These are phyloP conservation scores for Proisotoma minuta DNA, from an alignment of 2,888 invertebrate genomes.

Conservation along the genomic window DNA sequence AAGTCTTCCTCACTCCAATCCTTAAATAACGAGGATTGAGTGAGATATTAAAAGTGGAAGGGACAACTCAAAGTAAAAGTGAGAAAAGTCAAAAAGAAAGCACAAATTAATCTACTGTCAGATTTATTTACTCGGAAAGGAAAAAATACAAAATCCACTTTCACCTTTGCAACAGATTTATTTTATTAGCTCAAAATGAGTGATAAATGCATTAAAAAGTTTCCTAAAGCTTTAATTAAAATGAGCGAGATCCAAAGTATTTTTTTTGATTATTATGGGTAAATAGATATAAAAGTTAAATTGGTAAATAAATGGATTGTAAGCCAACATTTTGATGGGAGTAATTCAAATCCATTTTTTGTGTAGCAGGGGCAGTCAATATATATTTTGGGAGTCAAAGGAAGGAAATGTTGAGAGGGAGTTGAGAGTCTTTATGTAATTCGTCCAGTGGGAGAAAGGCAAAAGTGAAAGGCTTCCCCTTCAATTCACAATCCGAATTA, in stretches of 20 bases:
- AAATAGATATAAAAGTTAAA: too few relatives aligned
- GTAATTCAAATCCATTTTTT: background rate
- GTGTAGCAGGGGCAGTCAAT: background rate
- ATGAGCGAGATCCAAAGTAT: too few relatives aligned
- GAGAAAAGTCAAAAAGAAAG: background rate
- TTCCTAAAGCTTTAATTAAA: too few relatives aligned
- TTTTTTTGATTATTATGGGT: too few relatives aligned
- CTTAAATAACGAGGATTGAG: background rate
- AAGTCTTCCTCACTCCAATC: background rate
- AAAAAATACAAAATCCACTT: too few relatives aligned
- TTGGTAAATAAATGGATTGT: background rate
- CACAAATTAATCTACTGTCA: background rate
- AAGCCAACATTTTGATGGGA: background rate
- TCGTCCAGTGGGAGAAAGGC: conserved; percentile 6
- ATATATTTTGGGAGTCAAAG: background rate
- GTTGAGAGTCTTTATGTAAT: too few relatives aligned
- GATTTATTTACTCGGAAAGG: too few relatives aligned
- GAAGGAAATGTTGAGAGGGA: background rate
- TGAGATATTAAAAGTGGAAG: background rate
- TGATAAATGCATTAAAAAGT: too few relatives aligned
- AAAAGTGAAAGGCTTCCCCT: background rate
- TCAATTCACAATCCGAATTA: conserved; percentile 5
- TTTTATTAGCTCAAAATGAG: too few relatives aligned
- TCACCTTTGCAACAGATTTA: too few relatives aligned
- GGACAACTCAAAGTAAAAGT: background rate